Evolutionary conservation across 2,888 invertebrate species (phyloP), one percentile per base, ranked within the genome.

Genomic region (Eilema caniola): DNA sequence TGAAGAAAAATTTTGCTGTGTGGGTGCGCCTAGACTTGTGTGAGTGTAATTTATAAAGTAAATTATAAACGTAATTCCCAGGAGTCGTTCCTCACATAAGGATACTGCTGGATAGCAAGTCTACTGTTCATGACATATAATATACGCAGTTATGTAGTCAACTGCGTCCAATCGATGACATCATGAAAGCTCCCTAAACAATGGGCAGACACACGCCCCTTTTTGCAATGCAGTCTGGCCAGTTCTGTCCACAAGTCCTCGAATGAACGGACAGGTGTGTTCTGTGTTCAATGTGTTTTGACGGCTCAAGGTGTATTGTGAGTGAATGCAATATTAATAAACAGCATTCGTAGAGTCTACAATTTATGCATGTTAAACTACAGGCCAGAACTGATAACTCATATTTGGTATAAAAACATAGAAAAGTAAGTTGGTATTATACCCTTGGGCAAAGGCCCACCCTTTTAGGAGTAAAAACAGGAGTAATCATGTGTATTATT

Each of bases 211-310:
- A 66, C 73, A 81, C 67, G 72, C 79, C 78, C 71, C 72, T 71
- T 82, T 83, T 82, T 75, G 82, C 82, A 80, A 81, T 76, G 82
- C 66, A 57, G 80, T 74, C 64, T 25, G 66, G 80, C 83, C 74
- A 76, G 83, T 82, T 82, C 75, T 53, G 69, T 67, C 14, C 62
- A 62, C 71, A 62, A 72, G 60, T 53, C 73, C 62, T 66, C 69
- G 53, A 72, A 37, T 63, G 28, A 72, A 60, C 63, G 53, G 72
- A 69, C 83, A 83, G 83, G 83, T 82, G 82, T 64, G 72, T 75
- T 74, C 73, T 70, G 73, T 70, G 53, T 53, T n/a, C 53, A 53
- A 73, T 67, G 68, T 77, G 75, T 20, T 33, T 75, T 72, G 72
- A 80, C 69, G 68, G 70, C 74, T 72, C 62, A 72, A 66, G 66